phyloP scores from a whole-genome alignment of 2,797 vertebrate genomes.

The Melanogrammus aeglefinus region DNA sequence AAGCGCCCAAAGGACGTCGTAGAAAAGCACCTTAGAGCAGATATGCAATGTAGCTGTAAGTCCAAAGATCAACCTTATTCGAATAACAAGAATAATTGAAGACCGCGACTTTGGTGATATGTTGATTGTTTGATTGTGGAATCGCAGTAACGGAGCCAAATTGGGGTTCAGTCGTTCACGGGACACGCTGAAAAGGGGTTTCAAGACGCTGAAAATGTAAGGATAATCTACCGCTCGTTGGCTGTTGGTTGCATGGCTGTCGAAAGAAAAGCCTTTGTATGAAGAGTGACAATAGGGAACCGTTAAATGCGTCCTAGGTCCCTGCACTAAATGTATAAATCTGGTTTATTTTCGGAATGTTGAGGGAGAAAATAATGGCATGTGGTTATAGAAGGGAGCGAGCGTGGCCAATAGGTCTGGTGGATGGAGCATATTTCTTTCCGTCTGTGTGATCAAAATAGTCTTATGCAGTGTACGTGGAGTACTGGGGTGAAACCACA shows the following conservation, averaged over 20 bases:
- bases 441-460: constrained; percentile 18
- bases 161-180: not conserved
- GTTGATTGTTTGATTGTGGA: not conserved
- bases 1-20: constrained; percentile 18
- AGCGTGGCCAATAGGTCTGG: not conserved
- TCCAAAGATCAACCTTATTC: too few relatives aligned
- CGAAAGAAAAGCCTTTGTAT: not conserved
- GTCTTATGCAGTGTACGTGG: constrained; percentile 19
- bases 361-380: constrained; percentile 13
- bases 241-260: not conserved
- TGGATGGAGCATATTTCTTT: not conserved
- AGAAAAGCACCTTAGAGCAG: constrained; percentile 36
- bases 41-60: constrained; percentile 36
- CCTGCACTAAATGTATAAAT: not conserved
- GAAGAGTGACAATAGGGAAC: not conserved
- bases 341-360: constrained; percentile 21
- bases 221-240: too few relatives aligned
- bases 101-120: not conserved
- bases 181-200: not conserved
- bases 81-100: not conserved
- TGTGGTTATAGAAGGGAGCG: constrained; percentile 9
- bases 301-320: not conserved
- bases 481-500: constrained; percentile 27
- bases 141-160: not conserved
- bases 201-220: too few relatives aligned